Conservation (phyloP, 2,797 vertebrate species). For the Falco concolor region DNA sequence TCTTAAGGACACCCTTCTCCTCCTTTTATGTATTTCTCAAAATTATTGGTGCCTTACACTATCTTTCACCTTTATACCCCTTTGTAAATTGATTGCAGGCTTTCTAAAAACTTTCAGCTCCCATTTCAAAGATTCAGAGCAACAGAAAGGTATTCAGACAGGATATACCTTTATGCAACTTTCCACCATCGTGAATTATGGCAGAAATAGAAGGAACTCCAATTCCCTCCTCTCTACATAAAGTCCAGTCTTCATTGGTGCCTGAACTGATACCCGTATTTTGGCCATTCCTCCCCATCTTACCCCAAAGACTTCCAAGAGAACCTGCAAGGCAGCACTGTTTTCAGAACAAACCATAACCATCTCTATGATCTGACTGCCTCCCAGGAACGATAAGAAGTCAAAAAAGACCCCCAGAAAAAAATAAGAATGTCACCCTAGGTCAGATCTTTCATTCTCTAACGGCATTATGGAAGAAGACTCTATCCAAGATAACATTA, state of each 20-base stretch:
- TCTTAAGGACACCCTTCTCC: not conserved
- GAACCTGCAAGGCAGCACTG: not conserved
- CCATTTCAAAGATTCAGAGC: not conserved
- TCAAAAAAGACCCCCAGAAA: rapidly evolving
- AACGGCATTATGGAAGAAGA: not conserved
- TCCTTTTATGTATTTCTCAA: conserved; percentile 13
- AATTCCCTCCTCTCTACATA: not conserved
- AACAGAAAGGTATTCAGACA: not conserved
- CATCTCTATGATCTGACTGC: not conserved
- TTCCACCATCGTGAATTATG: not conserved
- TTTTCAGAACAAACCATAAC: not conserved
- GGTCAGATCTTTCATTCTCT: not conserved
- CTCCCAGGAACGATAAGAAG: not conserved
- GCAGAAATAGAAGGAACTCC: not conserved
- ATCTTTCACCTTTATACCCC: conserved; percentile 25
- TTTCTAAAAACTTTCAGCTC: not conserved
- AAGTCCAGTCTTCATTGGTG: not conserved
- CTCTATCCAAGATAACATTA: not conserved
- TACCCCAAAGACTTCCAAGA: not conserved
- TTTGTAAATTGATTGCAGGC: conserved; percentile 20
- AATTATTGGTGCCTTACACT: conserved; percentile 16
- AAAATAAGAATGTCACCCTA: not conserved
- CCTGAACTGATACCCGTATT: not conserved
- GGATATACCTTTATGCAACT: not conserved
- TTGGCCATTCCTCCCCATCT: not conserved